A percentile compares a stretch with the other conserved stretches of the same genome.
These are phyloP conservation scores for Ametastegia equiseti DNA, from an alignment of 2,888 invertebrate species.

Conservation along the genomic window DNA sequence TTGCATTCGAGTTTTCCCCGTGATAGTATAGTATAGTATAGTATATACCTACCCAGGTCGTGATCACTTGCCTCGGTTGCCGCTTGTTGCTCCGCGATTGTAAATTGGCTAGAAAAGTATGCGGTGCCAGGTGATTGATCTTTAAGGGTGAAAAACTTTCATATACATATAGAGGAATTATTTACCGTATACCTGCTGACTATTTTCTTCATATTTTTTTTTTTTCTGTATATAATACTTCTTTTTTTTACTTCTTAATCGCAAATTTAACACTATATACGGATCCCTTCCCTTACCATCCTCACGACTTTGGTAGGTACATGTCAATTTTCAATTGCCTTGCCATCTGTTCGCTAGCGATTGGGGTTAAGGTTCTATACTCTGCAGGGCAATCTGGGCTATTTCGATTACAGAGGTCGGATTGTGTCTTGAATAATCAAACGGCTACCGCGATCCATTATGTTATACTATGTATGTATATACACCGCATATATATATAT, in stretches of 20 bases:
- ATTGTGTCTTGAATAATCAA: constrained; percentile 32
- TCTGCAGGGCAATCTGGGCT: background rate
- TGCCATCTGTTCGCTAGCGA: background rate
- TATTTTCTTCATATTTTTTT: background rate
- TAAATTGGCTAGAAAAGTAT: constrained; percentile 3
- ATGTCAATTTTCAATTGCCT: background rate
- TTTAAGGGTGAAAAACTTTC: background rate
- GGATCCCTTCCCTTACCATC: too few relatives aligned
- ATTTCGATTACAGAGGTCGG: constrained; percentile 25
- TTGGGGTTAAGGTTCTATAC: background rate
- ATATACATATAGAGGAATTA: background rate
- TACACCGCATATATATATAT: too few relatives aligned
- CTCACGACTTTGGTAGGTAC: too few relatives aligned
- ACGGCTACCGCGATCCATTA: too few relatives aligned
- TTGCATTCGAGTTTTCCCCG: constrained; percentile 16
- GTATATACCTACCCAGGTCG: background rate
- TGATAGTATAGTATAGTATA: too few relatives aligned
- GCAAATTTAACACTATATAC: too few relatives aligned
- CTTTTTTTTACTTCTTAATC: background rate
- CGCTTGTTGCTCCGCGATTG: constrained; percentile 11
- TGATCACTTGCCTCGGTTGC: background rate
- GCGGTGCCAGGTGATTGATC: too few relatives aligned
- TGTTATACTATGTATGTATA: too few relatives aligned
- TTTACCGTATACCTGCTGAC: background rate
- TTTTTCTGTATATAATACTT: background rate